Evolutionary conservation across 2,113 vertebrate genomes (phyloP), one percentile per base, ranked within the genome.

Genomic region (Uria aalge): DNA sequence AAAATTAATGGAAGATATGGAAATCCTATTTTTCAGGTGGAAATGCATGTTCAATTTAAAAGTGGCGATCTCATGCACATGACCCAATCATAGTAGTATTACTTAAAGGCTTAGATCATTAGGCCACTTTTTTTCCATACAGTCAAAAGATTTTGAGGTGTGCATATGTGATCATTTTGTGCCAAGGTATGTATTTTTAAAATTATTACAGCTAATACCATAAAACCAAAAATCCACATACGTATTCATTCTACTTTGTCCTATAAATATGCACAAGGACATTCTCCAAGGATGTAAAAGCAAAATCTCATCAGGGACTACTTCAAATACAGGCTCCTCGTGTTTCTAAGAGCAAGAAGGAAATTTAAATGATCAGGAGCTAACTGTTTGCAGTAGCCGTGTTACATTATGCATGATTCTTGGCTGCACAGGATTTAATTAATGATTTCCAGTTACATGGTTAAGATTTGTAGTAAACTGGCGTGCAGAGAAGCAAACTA

Each of bases 351-450:
- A 90, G 69, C 57, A 93, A 75, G 76, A 88, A 93, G 80, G 75
- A 96, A 97, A 96, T 95, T 48, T 88, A 88, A 96, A 94, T 86
- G 59, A 93, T 74, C 63, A 73, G 85, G 77, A 96, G 72, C 0
- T 2, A 88, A 90, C 71, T 91, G 74, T 95, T 95, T 85, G 94
- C 91, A 94, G 90, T 92, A 89, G 83, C 45, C 3, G 8, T 91
- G 86, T 96, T 96, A 94, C 88, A 96, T 97, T 96, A 96, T 97
- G 95, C 92, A 96, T 96, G 94, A 95, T 73, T 59, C 92, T 69
- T 41, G 73, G 36, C 86, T 85, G 74, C 83, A 89, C 41, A 69
- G 66, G 67, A 80, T 92, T 95, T 95, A 96, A 91, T 95, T 91
- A 93, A 95, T 55, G 73, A 92, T 66, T 96, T 92, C 62, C 59